Evolutionary conservation across 2,888 invertebrate genomes (phyloP).

Genomic region (Lasioglossum lativentre): DNA sequence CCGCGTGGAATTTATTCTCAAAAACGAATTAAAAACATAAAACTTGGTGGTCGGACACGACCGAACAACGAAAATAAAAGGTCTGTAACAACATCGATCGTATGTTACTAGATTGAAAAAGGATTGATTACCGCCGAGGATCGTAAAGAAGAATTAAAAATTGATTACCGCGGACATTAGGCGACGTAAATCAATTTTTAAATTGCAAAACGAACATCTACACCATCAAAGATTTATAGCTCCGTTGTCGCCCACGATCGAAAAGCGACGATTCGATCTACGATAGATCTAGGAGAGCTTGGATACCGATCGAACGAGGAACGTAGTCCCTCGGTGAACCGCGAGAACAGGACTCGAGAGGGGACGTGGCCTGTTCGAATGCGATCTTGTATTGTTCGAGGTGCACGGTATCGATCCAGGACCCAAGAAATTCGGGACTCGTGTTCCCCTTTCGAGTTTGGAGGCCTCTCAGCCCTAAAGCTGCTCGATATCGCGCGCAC

Average conservation of each 20-base stretch:
- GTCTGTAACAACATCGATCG: background rate
- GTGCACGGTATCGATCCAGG: background rate
- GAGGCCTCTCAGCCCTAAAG: background rate
- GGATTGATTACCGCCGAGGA: background rate
- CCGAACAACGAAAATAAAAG: background rate
- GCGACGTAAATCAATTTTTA: too few relatives aligned
- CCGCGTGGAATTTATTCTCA: background rate
- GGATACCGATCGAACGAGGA: slow-evolving; percentile 21
- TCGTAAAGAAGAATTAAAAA: background rate
- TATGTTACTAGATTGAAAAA: background rate
- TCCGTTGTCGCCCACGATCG: slow-evolving; percentile 29
- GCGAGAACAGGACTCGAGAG: slow-evolving; percentile 14
- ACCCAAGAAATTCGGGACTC: background rate
- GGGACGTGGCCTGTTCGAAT: background rate
- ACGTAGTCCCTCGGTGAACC: slow-evolving; percentile 68
- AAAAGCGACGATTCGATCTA: slow-evolving; percentile 15
- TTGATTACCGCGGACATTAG: too few relatives aligned
- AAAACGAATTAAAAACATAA: background rate
- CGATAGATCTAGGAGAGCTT: background rate
- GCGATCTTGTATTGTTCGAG: background rate
- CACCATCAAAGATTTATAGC: background rate
- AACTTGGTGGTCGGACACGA: background rate
- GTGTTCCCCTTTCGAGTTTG: slow-evolving; percentile 8
- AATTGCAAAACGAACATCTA: background rate
- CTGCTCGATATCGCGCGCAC: slow-evolving; percentile 50